Evolutionary conservation across 2,888 invertebrate genomes (phyloP).

Genomic region (Hybos culiciformis): DNA sequence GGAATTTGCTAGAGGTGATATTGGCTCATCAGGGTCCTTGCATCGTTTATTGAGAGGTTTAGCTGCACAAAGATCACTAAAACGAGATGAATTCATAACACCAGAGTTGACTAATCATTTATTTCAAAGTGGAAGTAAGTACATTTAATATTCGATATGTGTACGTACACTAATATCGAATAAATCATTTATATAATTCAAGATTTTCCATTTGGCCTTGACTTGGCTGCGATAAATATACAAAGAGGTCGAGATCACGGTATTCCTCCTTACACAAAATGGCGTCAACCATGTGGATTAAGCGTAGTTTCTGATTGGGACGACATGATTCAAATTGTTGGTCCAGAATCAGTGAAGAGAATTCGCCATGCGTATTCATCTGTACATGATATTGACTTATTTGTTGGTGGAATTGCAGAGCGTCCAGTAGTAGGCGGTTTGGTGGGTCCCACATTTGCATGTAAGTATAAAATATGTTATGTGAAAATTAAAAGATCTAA

Average conservation of each 20-base stretch:
- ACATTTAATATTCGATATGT: background rate
- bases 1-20: constrained; percentile 57
- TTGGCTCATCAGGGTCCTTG: constrained; percentile 65
- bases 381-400: constrained; percentile 73
- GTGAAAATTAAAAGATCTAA: no score
- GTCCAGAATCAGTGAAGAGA: constrained; percentile 45
- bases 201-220: constrained; percentile 62
- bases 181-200: constrained; percentile 14
- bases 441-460: constrained; percentile 78
- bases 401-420: constrained; percentile 71
- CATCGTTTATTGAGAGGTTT: constrained; percentile 66
- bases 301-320: constrained; percentile 51
- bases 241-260: constrained; percentile 82
- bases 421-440: constrained; percentile 58
- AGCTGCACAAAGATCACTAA: constrained; percentile 61
- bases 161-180: background rate
- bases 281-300: constrained; percentile 68
- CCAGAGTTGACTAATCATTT: constrained; percentile 70
- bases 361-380: constrained; percentile 48
- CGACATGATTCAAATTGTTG: constrained; percentile 55
- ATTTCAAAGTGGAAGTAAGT: constrained; percentile 51
- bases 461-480: no score
- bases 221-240: constrained; percentile 76
- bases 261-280: constrained; percentile 61
- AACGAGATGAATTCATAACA: constrained; percentile 68